Evolutionary conservation across 2,888 invertebrate species (phyloP), one percentile per base, ranked within the genome.

Genomic region (Ganaspis brasiliensis): DNA sequence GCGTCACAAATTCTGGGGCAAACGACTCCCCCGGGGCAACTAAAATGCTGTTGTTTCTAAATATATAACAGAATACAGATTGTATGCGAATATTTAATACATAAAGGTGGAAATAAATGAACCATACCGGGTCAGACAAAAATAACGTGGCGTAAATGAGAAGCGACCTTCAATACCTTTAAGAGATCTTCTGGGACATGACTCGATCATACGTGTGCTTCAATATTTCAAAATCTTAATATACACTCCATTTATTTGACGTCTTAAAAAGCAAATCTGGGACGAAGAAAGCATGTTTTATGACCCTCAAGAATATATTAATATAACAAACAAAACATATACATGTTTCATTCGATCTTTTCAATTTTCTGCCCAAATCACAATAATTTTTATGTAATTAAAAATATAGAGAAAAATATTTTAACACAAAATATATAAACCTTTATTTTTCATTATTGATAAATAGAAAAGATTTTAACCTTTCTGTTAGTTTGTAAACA

Each of bases 111-210:
- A 67, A 45, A 40, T 67, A 40, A 67, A 67, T 49, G 40, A 24
- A 49, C n/a, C 24, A 14, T 67, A 49, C 1, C 21, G 10, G 45
- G 12, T 67, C 45, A 67, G n/a, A 24, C n/a, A 21, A n/a, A 10
- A 8, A 67, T 49, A 26, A 67, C 57, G 72, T 72, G 76, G 52
- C 75, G 74, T 72, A 74, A 74, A 79, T 76, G 72, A 72, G 67
- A 71, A 71, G 70, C 61, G 59, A 40, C 70, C 26, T 59, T 35
- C 37, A 59, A 72, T 71, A 40, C 77, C 73, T 77, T 61, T 45
- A 55, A 49, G 74, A 57, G 70, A 74, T 72, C 57, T 70, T 73
- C 56, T 71, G 79, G 82, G 81, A 81, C 79, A 82, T 80, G 81
- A 79, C 78, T 83, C 75, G 80, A 81, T 67, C 78, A 73, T 75